Evolutionary conservation across 2,113 vertebrate species (phyloP), one percentile per base, ranked within the genome.

Genomic region (Hippopotamus amphibius): DNA sequence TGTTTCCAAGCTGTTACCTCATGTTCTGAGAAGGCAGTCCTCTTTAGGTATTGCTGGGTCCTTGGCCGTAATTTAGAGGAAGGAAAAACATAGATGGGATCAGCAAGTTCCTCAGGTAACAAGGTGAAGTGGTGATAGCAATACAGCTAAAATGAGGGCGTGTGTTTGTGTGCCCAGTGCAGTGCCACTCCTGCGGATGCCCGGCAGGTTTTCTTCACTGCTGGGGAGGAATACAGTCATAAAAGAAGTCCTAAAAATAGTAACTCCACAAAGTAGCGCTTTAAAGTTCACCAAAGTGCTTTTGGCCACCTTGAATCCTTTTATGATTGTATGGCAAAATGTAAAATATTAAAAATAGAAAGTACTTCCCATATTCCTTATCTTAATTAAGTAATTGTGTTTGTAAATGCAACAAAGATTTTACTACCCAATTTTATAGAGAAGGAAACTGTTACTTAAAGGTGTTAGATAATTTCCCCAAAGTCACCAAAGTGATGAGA

Each of bases 161-260:
- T 1, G 5, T 3, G 0, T 50, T 22, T 26, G 3, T 3, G 2
- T 19, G 59, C 53, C 33, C 6, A 7, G 41, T 5, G 0, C 69
- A 22, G 46, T 17, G 37, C 65, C 0, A 19, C 50, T 11, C 30
- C 26, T 22, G 0, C 1, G 46, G n/a, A 7, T 0, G 13, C 53
- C 10, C 43, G 8, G 1, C 88, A 26, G 17, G 0, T 7, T 37
- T 16, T 79, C 37, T 19, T 83, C 68, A 28, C 37, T 71, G 8
- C 13, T 33, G 21, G 74, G 19, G 59, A 53, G 24, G 9, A 55
- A 24, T 37, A 2, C 0, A 0, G n/a, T 37, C 85, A 76, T 61
- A 43, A 5, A 69, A 89, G 50, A 63, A 30, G 41, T 30, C 61
- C 13, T 19, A 11, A 77, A 74, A 59, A 16, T 14, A n/a, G 12